Base-by-base conservation (phyloP, 2,888 invertebrate species). In the Pilophorus perplexus region DNA sequence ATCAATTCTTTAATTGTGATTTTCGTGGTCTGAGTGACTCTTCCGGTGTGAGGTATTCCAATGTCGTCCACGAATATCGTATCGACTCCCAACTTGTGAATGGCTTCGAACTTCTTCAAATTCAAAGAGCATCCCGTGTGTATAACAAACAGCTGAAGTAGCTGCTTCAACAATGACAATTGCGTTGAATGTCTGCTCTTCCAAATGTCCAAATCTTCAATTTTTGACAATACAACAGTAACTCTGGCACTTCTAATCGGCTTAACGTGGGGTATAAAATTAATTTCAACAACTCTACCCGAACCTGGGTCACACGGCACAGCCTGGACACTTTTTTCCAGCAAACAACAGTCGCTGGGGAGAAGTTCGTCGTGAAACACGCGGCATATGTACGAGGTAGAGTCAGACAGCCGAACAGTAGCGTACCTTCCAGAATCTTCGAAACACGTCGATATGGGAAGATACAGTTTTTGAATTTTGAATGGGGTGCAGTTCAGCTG, bases 141-240 rank as follows among this genome's bases (percentile, higher is more conserved):
- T 10, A 75, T 48, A n/a, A 72, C 67, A 69, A 72, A 74, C 18
- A 73, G 27, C 60, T 73, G 73, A 23, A 75, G 69, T 48, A 75
- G 68, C 52, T 73, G 72, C 48, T 69, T 70, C 22, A 73, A 66
- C 16, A 73, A 44, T 25, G 69, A 55, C 10, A 38, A 18, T 20
- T 71, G 46, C 3, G 40, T 38, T 23, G 23, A 25, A 10, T 14
- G 27, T 57, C 71, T 64, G 8, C 66, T 52, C 42, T 68, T 71
- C 71, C 72, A 72, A 6, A 54, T 67, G 3, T 60, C 50, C 3
- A 64, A 50, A 18, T 71, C 62, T 12, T 60, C 33, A 14, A 71
- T 46, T 64, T 65, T 54, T 38, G 69, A 68, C 23, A 73, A 71
- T 38, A 73, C 69, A 23, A 73, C 23, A 37, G 72, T 68, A 6